phyloP scores from a whole-genome alignment of 2,888 invertebrate species.

The Brachypterus glaber region DNA sequence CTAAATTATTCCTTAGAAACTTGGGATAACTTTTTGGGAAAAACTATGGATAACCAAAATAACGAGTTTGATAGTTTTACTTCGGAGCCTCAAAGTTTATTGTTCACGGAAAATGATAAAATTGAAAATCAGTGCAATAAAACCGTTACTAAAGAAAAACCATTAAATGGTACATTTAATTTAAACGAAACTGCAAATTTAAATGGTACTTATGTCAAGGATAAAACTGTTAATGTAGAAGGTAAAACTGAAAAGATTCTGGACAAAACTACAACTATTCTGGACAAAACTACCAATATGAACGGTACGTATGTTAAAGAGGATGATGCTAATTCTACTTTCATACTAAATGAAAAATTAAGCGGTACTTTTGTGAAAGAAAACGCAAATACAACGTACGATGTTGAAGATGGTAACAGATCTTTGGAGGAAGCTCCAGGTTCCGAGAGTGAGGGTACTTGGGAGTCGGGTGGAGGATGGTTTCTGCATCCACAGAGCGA shows the following conservation, averaged over 20 bases:
- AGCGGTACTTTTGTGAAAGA: no score
- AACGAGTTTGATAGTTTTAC: conserved; percentile 31
- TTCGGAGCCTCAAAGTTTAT: conserved; percentile 34
- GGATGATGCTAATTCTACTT: conserved; percentile 10
- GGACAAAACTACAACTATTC: background rate
- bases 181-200: conserved; percentile 1
- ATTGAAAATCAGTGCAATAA: background rate
- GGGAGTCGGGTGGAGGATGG: conserved; percentile 38
- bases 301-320: conserved; percentile 13
- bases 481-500: conserved; percentile 40
- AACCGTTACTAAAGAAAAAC: background rate
- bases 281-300: background rate
- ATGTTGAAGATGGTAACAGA: conserved; percentile 14
- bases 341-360: conserved; percentile 10
- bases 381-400: no score
- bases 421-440: conserved; percentile 8
- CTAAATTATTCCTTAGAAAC: conserved; percentile 39
- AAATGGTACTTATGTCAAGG: conserved; percentile 6
- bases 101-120: conserved; percentile 28
- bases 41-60: conserved; percentile 32
- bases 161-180: conserved; percentile 2
- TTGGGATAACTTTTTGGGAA: conserved; percentile 40
- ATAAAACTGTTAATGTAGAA: no score
- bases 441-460: conserved; percentile 17
- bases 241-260: background rate